Percentiles rank a stretch among this genome's conserved stretches.
phyloP scores from a whole-genome alignment of 92 coral and sea anemone species.

The Metridium senile region DNA sequence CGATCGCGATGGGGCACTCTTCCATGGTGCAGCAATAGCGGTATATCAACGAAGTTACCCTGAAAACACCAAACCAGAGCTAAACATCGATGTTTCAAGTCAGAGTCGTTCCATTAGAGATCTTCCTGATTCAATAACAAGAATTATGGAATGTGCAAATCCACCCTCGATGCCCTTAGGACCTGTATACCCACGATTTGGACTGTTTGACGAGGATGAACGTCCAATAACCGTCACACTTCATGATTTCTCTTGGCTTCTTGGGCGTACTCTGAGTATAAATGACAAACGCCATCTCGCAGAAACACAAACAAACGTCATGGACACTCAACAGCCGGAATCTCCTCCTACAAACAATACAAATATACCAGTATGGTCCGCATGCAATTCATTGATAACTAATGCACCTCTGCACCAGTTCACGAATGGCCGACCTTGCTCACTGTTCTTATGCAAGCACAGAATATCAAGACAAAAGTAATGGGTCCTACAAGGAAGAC shows the following conservation, averaged over 20 bases:
- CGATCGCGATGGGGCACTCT: slow-evolving; percentile 40
- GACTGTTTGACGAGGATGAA: slow-evolving; percentile 15
- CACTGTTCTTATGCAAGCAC: slow-evolving; percentile 64
- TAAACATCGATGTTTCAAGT: background rate
- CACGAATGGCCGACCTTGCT: slow-evolving; percentile 58
- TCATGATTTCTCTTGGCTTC: slow-evolving; percentile 54
- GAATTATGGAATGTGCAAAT: background rate
- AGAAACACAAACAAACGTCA: too few species aligned
- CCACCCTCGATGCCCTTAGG: background rate
- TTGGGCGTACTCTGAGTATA: slow-evolving; percentile 40
- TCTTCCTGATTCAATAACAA: background rate
- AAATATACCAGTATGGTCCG: slow-evolving; percentile 53
- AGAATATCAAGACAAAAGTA: slow-evolving; percentile 13
- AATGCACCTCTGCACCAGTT: slow-evolving; percentile 36
- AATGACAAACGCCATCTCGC: too few species aligned
- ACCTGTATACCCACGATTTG: background rate
- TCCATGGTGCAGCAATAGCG: slow-evolving; percentile 74
- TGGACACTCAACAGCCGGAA: slow-evolving; percentile 3
- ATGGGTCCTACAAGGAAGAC: slow-evolving; percentile 51
- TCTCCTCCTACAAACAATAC: too few species aligned
- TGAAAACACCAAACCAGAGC: slow-evolving; percentile 32
- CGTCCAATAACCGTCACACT: slow-evolving; percentile 23
- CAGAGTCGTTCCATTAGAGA: background rate
- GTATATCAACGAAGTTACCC: slow-evolving; percentile 40
- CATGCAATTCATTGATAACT: slow-evolving; percentile 1